These are phyloP conservation scores for Nemurella pictetii DNA, from an alignment of 2,888 invertebrate species.

Conservation along the genomic window DNA sequence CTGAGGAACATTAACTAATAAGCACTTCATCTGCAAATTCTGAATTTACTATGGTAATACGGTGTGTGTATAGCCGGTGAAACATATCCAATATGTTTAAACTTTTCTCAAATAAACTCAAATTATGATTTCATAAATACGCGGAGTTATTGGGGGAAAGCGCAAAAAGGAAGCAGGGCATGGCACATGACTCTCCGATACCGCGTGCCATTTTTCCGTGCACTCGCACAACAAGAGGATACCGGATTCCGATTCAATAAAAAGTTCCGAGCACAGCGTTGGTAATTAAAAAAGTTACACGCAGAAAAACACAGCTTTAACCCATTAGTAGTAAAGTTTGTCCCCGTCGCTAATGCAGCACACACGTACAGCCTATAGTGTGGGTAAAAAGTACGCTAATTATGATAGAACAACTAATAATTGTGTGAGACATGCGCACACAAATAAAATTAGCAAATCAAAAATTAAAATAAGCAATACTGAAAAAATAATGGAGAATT, in stretches of 20 bases:
- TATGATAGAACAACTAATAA: conserved; percentile 18
- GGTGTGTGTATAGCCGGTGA: no score
- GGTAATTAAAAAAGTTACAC: conserved; percentile 24
- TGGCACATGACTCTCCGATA: neutral
- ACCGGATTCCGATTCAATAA: neutral
- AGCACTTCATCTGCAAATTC: no score
- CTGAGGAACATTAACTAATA: no score
- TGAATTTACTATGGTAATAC: no score
- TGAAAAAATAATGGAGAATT: neutral
- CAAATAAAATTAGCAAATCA: neutral
- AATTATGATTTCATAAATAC: neutral
- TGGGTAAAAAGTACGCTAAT: neutral
- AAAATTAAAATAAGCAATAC: neutral
- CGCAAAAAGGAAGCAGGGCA: neutral
- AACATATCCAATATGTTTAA: no score
- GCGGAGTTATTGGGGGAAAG: neutral
- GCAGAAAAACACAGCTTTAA: conserved; percentile 4
- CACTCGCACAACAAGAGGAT: neutral
- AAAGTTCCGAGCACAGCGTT: neutral
- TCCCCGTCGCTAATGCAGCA: neutral
- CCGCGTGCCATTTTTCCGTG: neutral
- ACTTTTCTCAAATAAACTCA: no score
- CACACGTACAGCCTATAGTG: neutral
- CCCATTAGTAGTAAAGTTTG: conserved; percentile 5
- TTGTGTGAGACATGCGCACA: neutral